A percentile compares a stretch with the other conserved stretches of the same genome.
phyloP scores from a whole-genome alignment of 2,797 vertebrate genomes.

The Melanotaenia parkinsoni region DNA sequence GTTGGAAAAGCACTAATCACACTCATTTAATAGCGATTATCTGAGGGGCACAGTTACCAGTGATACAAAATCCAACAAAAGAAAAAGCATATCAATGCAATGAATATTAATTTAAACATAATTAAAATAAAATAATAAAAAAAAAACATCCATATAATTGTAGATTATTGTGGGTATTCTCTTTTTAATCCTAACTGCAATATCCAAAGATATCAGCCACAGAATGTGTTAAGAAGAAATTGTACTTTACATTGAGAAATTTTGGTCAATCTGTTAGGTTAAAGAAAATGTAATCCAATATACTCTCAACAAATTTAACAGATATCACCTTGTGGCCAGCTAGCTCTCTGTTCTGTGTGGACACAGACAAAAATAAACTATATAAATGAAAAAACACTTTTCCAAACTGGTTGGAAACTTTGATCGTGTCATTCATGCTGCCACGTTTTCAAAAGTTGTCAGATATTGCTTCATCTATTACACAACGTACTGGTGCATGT shows the following conservation, averaged over 20 bases:
- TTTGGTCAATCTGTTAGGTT: not conserved
- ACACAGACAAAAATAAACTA: not conserved
- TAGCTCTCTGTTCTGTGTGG: not conserved
- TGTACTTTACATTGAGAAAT: not conserved
- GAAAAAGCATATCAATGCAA: not conserved
- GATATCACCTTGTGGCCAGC: not conserved
- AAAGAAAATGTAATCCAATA: not conserved
- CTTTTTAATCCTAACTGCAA: not conserved
- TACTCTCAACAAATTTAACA: not conserved
- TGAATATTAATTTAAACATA: not conserved
- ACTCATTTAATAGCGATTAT: constrained; percentile 19
- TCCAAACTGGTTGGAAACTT: too few relatives aligned
- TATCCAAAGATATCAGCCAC: not conserved
- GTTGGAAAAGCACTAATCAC: constrained; percentile 1
- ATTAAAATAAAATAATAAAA: not conserved
- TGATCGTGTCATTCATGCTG: too few relatives aligned
- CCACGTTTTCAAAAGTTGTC: too few relatives aligned
- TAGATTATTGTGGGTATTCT: not conserved
- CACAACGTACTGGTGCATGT: not conserved
- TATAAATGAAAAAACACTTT: too few relatives aligned
- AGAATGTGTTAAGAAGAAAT: not conserved
- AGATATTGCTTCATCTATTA: too few relatives aligned
- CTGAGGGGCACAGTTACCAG: constrained; percentile 8
- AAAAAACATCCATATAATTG: not conserved
- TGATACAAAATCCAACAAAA: constrained; percentile 5